Percentiles rank a stretch among this genome's conserved stretches.
These are phyloP conservation scores for Campoletis sonorensis DNA, from an alignment of 1,140 invertebrate genomes.

Conservation along the genomic window DNA sequence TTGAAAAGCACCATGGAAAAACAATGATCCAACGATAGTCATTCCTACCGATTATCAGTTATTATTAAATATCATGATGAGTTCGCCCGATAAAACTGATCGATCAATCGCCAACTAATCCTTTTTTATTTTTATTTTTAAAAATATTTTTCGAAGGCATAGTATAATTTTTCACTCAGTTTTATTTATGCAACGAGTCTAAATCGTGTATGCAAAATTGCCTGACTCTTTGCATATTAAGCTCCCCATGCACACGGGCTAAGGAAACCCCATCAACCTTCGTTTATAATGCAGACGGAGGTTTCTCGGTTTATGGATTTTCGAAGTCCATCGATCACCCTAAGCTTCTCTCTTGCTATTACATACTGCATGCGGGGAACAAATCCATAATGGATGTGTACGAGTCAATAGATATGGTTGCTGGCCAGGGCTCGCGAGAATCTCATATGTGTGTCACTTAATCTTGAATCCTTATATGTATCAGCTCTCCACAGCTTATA, in stretches of 20 bases:
- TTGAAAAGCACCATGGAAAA: background rate
- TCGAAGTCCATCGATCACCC: constrained; percentile 29
- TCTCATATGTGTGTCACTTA: constrained; percentile 25
- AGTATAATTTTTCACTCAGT: constrained; percentile 25
- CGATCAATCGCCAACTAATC: background rate
- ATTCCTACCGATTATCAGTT: too few relatives aligned
- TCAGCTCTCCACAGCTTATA: background rate
- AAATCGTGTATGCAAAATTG: constrained; percentile 25
- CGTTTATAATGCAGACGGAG: background rate
- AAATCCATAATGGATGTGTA: constrained; percentile 39
- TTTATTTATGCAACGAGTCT: background rate
- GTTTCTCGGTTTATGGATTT: constrained; percentile 33
- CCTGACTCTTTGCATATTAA: constrained; percentile 3
- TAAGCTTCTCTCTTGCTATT: constrained; percentile 25
- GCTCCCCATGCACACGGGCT: too few relatives aligned
- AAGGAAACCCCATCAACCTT: background rate
- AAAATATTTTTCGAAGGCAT: background rate
- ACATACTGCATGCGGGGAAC: background rate
- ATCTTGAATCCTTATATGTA: constrained; percentile 35
- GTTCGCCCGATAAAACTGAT: background rate
- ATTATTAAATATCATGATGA: background rate
- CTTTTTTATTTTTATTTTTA: background rate
- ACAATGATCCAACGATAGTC: too few relatives aligned
- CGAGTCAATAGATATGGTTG: background rate
- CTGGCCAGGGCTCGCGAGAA: background rate